Evolutionary conservation across 2,888 invertebrate genomes (phyloP).

Genomic region (Philereme vetulata): DNA sequence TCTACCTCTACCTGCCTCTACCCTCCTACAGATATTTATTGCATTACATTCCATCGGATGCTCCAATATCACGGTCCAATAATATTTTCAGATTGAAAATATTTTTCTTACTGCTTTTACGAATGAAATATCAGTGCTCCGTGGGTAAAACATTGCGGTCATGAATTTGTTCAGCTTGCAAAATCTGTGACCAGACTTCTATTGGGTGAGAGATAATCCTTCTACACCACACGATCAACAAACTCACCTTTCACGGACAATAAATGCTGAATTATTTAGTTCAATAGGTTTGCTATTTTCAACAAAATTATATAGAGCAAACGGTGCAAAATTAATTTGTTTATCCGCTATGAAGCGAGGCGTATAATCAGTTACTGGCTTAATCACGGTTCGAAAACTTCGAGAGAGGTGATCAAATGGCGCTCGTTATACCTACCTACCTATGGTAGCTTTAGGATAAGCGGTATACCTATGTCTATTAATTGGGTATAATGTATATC

Average conservation of each 20-base stretch:
- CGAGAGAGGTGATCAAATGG: conserved; percentile 33
- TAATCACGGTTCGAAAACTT: conserved; percentile 35
- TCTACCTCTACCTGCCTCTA: conserved; percentile 37
- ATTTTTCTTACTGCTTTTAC: conserved; percentile 45
- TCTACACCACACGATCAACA: too few relatives aligned
- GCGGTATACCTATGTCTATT: conserved; percentile 1
- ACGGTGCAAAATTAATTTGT: conserved; percentile 31
- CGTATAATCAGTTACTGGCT: conserved; percentile 34
- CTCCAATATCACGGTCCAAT: conserved; percentile 57
- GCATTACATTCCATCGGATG: conserved; percentile 52
- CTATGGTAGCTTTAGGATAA: conserved; percentile 3
- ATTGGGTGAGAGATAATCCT: too few relatives aligned
- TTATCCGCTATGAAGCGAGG: conserved; percentile 34
- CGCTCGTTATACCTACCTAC: conserved; percentile 16
- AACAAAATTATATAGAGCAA: conserved; percentile 9
- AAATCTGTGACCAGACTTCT: too few relatives aligned
- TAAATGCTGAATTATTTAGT: background rate
- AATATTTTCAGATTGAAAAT: conserved; percentile 54
- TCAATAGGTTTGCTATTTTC: background rate
- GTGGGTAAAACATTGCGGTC: conserved; percentile 6
- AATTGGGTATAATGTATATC: background rate
- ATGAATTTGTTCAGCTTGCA: background rate
- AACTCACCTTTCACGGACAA: background rate
- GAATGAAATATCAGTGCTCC: conserved; percentile 26
- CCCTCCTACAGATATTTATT: conserved; percentile 49